A percentile compares a stretch with the other conserved stretches of the same genome.
These are phyloP conservation scores for Hesperia comma DNA, from an alignment of 2,888 invertebrate genomes.

Conservation along the genomic window DNA sequence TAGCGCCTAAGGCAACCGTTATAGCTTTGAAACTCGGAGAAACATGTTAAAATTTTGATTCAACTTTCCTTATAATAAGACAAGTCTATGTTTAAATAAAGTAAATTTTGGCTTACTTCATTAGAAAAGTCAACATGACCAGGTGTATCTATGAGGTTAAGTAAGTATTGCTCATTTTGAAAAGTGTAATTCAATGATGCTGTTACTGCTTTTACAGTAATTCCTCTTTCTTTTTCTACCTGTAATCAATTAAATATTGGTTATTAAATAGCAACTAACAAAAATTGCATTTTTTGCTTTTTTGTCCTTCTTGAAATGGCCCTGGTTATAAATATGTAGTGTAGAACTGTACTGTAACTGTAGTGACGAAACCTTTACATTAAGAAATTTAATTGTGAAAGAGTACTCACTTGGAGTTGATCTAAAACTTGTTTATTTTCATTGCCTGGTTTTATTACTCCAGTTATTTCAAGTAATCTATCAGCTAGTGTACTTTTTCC, in stretches of 20 bases:
- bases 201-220: conserved; percentile 99
- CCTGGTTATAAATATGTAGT: too few species aligned
- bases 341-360: too few species aligned
- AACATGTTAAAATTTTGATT: background rate
- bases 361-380: too few species aligned
- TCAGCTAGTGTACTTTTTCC: conserved; percentile 99
- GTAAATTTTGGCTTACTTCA: conserved; percentile 86
- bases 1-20: too few species aligned
- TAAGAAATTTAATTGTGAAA: too few species aligned
- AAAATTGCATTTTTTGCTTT: too few species aligned
- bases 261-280: too few species aligned
- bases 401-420: conserved; percentile 84
- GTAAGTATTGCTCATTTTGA: conserved; percentile 88
- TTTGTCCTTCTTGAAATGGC: too few species aligned
- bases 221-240: conserved; percentile 98
- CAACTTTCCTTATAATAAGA: too few species aligned
- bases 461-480: conserved; percentile 95
- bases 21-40: too few species aligned
- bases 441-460: conserved; percentile 87
- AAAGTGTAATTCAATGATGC: conserved; percentile 92
- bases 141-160: conserved; percentile 98
- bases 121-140: conserved; percentile 99
- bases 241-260: conserved; percentile 56
- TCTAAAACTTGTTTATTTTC: conserved; percentile 90
- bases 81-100: too few species aligned